Percentiles rank a stretch among this genome's conserved stretches.
These are phyloP conservation scores for Macropodus opercularis DNA, from an alignment of 2,797 vertebrate species.

Conservation along the genomic window DNA sequence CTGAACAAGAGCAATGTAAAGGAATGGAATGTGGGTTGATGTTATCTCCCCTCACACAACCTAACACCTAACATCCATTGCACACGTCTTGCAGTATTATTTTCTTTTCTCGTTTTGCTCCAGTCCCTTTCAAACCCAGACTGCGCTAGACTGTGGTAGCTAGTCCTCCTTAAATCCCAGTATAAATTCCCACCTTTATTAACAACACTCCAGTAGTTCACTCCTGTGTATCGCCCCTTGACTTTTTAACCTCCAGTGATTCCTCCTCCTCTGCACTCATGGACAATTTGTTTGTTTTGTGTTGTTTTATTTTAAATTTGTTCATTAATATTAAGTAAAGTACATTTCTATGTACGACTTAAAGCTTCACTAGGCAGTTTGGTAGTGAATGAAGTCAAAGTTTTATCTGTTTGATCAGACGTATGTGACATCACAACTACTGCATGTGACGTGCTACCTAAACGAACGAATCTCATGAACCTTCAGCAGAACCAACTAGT, in stretches of 20 bases:
- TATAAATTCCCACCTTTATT: constrained; percentile 48
- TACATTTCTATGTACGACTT: constrained; percentile 5
- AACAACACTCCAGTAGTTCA: constrained; percentile 38
- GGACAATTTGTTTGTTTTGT: constrained; percentile 23
- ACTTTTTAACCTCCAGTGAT: constrained; percentile 50
- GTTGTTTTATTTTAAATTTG: constrained; percentile 3
- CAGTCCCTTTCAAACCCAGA: constrained; percentile 18
- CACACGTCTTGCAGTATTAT: constrained; percentile 16
- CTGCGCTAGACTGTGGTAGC: constrained; percentile 5
- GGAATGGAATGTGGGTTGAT: constrained; percentile 40
- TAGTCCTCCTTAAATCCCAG: constrained; percentile 42
- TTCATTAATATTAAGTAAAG: constrained; percentile 8
- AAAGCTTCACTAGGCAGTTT: constrained; percentile 38
- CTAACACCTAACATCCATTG: constrained; percentile 18
- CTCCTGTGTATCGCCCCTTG: constrained; percentile 33
- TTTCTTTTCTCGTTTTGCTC: constrained; percentile 1
- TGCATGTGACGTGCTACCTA: neutral
- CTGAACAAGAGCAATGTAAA: neutral
- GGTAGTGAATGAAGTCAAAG: neutral
- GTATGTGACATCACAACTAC: neutral
- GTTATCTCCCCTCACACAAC: constrained; percentile 21
- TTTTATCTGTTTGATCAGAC: neutral
- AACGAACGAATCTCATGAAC: no score
- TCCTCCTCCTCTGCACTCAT: constrained; percentile 62
- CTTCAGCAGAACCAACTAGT: no score